These are phyloP conservation scores for Eremophila alpestris DNA, from an alignment of 2,797 vertebrate genomes.

Conservation along the genomic window DNA sequence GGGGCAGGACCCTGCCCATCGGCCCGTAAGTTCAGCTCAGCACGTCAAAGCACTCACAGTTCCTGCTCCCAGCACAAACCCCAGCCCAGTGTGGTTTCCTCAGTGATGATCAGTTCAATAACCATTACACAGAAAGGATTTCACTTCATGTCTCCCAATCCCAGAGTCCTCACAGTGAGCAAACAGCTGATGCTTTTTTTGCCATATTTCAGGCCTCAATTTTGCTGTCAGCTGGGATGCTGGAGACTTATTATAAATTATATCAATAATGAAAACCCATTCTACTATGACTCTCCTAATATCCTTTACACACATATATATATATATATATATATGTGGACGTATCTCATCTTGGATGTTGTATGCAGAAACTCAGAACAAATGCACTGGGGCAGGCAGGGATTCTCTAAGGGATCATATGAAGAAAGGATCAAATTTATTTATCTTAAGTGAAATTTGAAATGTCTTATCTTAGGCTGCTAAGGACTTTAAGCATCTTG, in stretches of 20 bases:
- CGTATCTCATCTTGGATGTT: not conserved
- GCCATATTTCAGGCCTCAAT: not conserved
- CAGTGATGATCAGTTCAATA: not conserved
- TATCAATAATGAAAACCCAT: not conserved
- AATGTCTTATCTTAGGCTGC: not conserved
- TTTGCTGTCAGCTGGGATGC: not conserved
- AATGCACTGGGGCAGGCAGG: not conserved
- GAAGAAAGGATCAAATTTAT: not conserved
- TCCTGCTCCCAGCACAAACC: not conserved
- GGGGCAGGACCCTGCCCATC: constrained; percentile 87
- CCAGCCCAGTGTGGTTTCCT: not conserved
- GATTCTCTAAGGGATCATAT: not conserved
- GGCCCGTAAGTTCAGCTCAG: constrained; percentile 83
- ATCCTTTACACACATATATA: not conserved
- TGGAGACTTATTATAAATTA: not conserved
- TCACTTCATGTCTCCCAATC: not conserved
- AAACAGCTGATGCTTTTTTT: not conserved
- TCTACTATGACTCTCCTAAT: not conserved
- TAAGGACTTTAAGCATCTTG: not conserved
- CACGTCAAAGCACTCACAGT: not conserved
- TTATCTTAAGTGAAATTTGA: not conserved
- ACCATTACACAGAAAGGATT: not conserved
- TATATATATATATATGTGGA: not conserved
- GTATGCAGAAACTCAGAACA: not conserved
- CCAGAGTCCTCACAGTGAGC: not conserved